Evolutionary conservation across 2,888 invertebrate genomes (phyloP), one percentile per base, ranked within the genome.

Genomic region (Lasioglossum morio): DNA sequence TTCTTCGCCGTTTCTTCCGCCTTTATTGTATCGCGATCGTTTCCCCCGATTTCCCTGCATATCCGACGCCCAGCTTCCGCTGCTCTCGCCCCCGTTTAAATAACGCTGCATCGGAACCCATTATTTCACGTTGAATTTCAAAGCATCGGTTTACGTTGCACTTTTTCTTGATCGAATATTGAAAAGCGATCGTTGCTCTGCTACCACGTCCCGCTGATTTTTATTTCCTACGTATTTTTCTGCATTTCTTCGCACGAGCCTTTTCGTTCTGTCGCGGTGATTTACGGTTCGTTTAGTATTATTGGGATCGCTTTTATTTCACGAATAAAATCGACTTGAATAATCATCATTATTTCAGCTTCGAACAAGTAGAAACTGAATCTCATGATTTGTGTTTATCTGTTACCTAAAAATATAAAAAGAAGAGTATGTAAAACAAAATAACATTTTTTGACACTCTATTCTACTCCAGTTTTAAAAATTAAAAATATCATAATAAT

Each of bases 121-220:
- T 79, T 81, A 88, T 86, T 86, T 72, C 82, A 37, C 72, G 63
- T 57, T 60, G 75, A 75, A 27, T 77, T 37, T 72, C 74, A 69
- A 77, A 72, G 79, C 74, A 83, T 80, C 77, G 80, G 73, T 48
- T 48, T 27, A 77, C 81, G 43, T 82, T 77, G 81, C 87, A 83
- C 85, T 82, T 43, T 75, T 48, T 78, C 70, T 70, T 73, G 73
- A 53, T 73, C 73, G 73, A 19, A 34, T n/a, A 73, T 53, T 46
- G 30, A 53, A 46, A 34, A 34, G 30, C 48, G 34, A 53, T 53
- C 73, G 73, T 23, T 23, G 34, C 34, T 34, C 23, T 8, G 63
- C 30, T 16, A 30, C 63, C 19, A 30, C 30, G 5, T 2, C 30
- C 23, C 3, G 3, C 69, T n/a, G 34, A 77, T 53, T 73, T 73